A percentile compares a stretch with the other conserved stretches of the same genome.
Conservation (phyloP, 2,113 vertebrate species). For the Buteo buteo region DNA sequence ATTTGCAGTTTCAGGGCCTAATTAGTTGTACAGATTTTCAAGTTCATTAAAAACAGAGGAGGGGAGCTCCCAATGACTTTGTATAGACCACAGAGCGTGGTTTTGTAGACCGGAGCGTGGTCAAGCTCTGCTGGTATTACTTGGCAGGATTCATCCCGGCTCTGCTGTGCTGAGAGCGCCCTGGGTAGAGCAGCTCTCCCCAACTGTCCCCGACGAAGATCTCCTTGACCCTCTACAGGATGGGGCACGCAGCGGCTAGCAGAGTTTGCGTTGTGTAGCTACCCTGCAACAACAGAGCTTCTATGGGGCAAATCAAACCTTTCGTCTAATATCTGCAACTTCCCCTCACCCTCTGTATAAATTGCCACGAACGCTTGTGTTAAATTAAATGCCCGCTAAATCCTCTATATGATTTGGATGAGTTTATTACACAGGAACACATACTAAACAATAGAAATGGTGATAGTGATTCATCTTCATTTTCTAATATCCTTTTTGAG, state of each 20-base stretch:
- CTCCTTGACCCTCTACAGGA: neutral
- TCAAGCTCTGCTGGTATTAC: neutral
- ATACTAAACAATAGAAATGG: neutral
- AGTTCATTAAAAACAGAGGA: neutral
- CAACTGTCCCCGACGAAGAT: rapidly evolving
- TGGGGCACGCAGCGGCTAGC: neutral
- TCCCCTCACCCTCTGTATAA: neutral
- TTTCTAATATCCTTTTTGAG: neutral
- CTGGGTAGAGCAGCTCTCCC: neutral
- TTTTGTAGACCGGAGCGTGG: neutral
- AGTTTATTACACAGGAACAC: neutral
- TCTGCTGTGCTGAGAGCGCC: neutral
- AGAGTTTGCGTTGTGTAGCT: neutral
- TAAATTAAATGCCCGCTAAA: neutral
- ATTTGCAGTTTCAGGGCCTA: neutral
- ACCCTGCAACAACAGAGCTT: neutral
- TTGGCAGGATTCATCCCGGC: neutral
- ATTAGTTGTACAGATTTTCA: neutral
- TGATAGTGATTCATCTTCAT: neutral
- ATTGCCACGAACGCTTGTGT: rapidly evolving
- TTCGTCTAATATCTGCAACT: neutral
- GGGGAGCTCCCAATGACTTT: neutral
- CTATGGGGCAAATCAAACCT: neutral
- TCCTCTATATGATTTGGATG: neutral
- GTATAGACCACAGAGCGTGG: neutral